Conservation (phyloP, 2,113 vertebrate species). For the Acinonyx jubatus region DNA sequence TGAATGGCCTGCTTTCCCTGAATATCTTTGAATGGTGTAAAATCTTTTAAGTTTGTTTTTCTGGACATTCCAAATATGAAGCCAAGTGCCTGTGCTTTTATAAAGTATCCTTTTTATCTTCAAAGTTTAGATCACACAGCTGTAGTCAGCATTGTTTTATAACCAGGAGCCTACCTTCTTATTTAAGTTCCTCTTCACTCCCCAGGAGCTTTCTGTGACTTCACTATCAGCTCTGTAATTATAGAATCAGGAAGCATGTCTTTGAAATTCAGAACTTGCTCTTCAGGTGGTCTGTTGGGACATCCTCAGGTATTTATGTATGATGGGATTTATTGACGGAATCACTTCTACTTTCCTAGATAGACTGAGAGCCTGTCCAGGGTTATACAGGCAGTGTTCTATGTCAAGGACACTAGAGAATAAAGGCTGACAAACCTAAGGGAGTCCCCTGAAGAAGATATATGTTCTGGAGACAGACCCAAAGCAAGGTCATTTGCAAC, state of each 20-base stretch:
- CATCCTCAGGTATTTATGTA: slow-evolving; percentile 29
- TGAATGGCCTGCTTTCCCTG: background rate
- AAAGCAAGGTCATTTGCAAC: slow-evolving; percentile 67
- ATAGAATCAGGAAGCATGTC: slow-evolving; percentile 6
- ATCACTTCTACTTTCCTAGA: slow-evolving; percentile 23
- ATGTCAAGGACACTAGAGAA: slow-evolving; percentile 37
- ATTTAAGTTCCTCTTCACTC: slow-evolving; percentile 6
- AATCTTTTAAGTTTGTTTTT: background rate
- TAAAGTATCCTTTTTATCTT: slow-evolving; percentile 10
- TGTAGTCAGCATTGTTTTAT: slow-evolving; percentile 9
- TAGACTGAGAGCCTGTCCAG: background rate
- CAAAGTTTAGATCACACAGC: background rate
- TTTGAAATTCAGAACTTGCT: slow-evolving; percentile 74
- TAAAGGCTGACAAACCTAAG: slow-evolving; percentile 42
- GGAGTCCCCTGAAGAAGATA: background rate
- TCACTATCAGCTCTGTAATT: slow-evolving; percentile 12
- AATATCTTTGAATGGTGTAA: background rate
- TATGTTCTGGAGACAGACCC: slow-evolving; percentile 50
- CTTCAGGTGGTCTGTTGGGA: slow-evolving; percentile 26
- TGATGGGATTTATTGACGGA: slow-evolving; percentile 38
- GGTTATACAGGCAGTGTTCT: background rate
- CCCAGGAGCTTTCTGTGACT: background rate
- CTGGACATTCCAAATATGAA: background rate
- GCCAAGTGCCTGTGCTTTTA: background rate
- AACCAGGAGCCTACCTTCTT: background rate